A percentile compares a stretch with the other conserved stretches of the same genome.
Evolutionary conservation across 2,888 invertebrate genomes (phyloP).

Genomic region (Drosophila histrio): DNA sequence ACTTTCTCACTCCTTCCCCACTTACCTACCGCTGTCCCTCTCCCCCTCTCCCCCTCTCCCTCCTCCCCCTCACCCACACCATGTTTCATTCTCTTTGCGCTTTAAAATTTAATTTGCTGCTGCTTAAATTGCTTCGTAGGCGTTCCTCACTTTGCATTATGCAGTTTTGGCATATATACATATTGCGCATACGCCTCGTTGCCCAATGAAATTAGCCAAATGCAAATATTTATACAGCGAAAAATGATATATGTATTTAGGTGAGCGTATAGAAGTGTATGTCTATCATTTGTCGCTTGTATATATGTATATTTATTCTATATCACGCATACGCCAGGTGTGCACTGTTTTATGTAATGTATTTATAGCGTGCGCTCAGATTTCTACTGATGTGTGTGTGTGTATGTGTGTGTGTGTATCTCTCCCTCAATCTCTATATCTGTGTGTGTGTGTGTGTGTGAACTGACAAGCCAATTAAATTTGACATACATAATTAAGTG

Average conservation of each 20-base stretch:
- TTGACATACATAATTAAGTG: slow-evolving; percentile 74
- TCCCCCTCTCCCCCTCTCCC: not conserved
- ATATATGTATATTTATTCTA: slow-evolving; percentile 7
- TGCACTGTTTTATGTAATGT: slow-evolving; percentile 49
- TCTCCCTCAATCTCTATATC: not conserved
- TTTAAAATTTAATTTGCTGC: slow-evolving; percentile 53
- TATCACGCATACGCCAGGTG: slow-evolving; percentile 65
- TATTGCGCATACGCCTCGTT: slow-evolving; percentile 49
- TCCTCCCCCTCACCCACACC: not conserved
- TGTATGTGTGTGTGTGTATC: slow-evolving; percentile 14
- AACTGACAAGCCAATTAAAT: slow-evolving; percentile 77
- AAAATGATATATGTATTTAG: slow-evolving; percentile 48
- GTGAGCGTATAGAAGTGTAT: slow-evolving; percentile 5
- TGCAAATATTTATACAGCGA: slow-evolving; percentile 61
- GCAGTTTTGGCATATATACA: slow-evolving; percentile 37
- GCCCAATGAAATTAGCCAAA: slow-evolving; percentile 53
- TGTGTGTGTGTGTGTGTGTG: slow-evolving; percentile 16
- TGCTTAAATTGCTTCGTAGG: slow-evolving; percentile 16
- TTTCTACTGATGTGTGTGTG: slow-evolving; percentile 18
- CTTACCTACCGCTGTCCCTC: not conserved
- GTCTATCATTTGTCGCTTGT: slow-evolving; percentile 29
- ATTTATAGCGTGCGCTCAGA: slow-evolving; percentile 59
- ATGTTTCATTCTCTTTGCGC: slow-evolving; percentile 12
- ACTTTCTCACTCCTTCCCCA: slow-evolving; percentile 1
- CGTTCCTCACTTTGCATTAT: slow-evolving; percentile 19